Evolutionary conservation across 2,113 vertebrate genomes (phyloP).

Genomic region (Gallinago jamesoni): DNA sequence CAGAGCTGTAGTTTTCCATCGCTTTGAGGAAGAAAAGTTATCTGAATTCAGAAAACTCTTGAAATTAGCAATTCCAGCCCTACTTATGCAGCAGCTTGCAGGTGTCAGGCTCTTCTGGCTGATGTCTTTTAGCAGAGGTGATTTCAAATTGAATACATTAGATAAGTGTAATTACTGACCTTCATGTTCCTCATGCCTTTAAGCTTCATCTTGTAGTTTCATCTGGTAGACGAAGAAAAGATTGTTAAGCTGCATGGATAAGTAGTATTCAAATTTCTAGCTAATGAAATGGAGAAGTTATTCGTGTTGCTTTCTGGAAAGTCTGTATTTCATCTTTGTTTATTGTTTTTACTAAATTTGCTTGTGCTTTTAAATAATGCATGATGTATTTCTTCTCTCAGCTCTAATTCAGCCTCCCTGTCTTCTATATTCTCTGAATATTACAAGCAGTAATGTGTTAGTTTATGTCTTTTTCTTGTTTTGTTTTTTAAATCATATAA

Average conservation of each 20-base stretch:
- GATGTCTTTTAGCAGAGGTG: neutral
- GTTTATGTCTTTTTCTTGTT: neutral
- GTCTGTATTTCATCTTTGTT: neutral
- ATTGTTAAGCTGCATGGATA: neutral
- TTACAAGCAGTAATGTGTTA: neutral
- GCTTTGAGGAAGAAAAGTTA: neutral
- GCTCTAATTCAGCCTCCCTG: neutral
- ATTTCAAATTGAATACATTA: neutral
- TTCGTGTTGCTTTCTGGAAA: neutral
- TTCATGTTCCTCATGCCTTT: neutral
- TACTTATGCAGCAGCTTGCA: neutral
- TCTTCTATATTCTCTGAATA: neutral
- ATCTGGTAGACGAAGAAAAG: neutral
- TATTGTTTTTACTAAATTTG: neutral
- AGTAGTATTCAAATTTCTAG: neutral
- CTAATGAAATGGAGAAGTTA: neutral
- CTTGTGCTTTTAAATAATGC: neutral
- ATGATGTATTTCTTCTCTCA: neutral
- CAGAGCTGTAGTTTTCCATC: neutral
- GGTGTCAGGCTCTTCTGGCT: neutral
- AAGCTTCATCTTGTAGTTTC: neutral
- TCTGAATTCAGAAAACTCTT: neutral
- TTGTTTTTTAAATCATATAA: neutral
- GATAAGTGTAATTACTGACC: neutral
- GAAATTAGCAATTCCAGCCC: neutral